Evolutionary conservation across 2,888 invertebrate genomes (phyloP).

Genomic region (Gibbula magus): DNA sequence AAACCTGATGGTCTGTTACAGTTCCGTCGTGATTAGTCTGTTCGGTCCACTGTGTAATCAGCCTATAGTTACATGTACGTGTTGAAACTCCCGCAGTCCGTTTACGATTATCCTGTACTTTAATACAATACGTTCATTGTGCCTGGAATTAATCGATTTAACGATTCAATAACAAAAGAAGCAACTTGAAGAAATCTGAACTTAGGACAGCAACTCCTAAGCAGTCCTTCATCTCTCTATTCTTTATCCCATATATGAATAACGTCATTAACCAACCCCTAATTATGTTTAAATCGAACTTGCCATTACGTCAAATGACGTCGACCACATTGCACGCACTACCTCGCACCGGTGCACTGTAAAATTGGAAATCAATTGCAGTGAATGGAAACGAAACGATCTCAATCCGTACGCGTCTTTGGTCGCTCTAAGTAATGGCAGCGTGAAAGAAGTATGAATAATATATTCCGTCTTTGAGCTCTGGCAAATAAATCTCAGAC

Average conservation of each 20-base stretch:
- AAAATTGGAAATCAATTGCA: constrained; percentile 28
- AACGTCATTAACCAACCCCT: constrained; percentile 17
- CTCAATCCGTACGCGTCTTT: constrained; percentile 19
- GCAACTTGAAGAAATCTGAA: constrained; percentile 20
- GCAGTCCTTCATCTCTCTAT: background rate
- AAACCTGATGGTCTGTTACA: too few relatives aligned
- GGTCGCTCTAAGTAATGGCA: constrained; percentile 15
- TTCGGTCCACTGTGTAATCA: too few relatives aligned
- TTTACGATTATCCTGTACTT: background rate
- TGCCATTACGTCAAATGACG: constrained; percentile 25
- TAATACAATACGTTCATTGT: constrained; percentile 4
- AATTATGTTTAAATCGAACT: constrained; percentile 26
- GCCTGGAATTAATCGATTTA: background rate
- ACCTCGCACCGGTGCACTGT: constrained; percentile 23
- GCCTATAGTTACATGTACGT: too few relatives aligned
- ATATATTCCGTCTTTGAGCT: background rate
- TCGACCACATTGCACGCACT: constrained; percentile 18
- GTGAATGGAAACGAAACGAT: constrained; percentile 28
- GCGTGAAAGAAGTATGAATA: constrained; percentile 9
- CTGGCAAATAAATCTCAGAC: constrained; percentile 16
- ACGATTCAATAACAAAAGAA: constrained; percentile 17
- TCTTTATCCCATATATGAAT: constrained; percentile 8
- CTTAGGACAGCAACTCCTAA: constrained; percentile 2
- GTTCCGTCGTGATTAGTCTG: too few relatives aligned
- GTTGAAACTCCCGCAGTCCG: too few relatives aligned